A percentile compares a stretch with the other conserved stretches of the same genome.
Evolutionary conservation across 1,140 invertebrate species (phyloP).

Genomic region (Zaprionus lachaisei): DNA sequence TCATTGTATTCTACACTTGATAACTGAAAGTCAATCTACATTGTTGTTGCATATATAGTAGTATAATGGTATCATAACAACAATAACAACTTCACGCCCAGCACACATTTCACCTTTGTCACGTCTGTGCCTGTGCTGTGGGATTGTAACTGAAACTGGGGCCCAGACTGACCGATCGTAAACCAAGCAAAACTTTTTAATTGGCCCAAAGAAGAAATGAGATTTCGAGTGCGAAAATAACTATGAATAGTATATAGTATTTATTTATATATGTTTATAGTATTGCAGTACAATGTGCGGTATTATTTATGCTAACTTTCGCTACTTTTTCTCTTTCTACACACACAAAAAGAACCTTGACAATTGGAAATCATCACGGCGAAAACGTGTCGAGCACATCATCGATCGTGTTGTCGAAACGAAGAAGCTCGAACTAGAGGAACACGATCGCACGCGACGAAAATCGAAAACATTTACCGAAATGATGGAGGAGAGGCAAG

Average conservation of each 20-base stretch:
- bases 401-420: conserved; percentile 95
- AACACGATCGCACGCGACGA: conserved; percentile 89
- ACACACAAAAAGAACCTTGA: conserved; percentile 91
- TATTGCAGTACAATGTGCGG: conserved; percentile 46
- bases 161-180: conserved; percentile 34
- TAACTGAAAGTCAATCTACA: conserved; percentile 32
- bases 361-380: conserved; percentile 96
- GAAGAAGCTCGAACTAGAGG: conserved; percentile 92
- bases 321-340: conserved; percentile 46
- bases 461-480: conserved; percentile 97
- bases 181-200: conserved; percentile 71
- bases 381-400: conserved; percentile 95
- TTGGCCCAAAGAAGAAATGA: conserved; percentile 51
- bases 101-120: conserved; percentile 67
- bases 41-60: background rate
- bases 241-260: background rate
- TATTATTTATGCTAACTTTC: conserved; percentile 73
- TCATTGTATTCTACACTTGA: background rate
- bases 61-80: conserved; percentile 9
- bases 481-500: conserved; percentile 95
- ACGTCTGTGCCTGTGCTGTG: conserved; percentile 27
- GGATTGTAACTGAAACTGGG: conserved; percentile 1
- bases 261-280: background rate
- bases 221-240: conserved; percentile 37
- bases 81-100: conserved; percentile 23